Percentiles rank a stretch among this genome's conserved stretches.
Evolutionary conservation across 30 jellyfish, hydroid and myxozoan genomes (phyloP).

Genomic region (Chrysaora quinquecirrha): DNA sequence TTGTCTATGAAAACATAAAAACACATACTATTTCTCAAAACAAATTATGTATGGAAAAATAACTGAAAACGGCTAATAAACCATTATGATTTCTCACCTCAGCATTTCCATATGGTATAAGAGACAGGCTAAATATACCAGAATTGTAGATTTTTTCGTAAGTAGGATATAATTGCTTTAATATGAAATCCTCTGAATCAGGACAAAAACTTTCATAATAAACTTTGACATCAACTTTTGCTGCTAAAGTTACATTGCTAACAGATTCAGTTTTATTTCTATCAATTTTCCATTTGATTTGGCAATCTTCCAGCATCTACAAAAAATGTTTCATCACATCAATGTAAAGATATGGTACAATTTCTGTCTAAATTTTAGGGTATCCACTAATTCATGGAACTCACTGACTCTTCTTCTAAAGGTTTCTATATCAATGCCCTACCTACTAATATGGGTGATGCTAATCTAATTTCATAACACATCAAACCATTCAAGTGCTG

Average conservation of each 20-base stretch:
- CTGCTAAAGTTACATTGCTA: slow-evolving; percentile 1
- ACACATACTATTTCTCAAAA: not conserved
- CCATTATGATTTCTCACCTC: slow-evolving; percentile 9
- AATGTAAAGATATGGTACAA: not conserved
- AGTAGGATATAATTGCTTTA: slow-evolving; percentile 46
- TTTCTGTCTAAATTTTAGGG: too few species aligned
- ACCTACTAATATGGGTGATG: not conserved
- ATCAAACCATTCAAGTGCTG: not conserved
- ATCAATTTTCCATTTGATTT: slow-evolving; percentile 5
- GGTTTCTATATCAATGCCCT: not conserved
- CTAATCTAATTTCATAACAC: not conserved
- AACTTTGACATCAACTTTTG: slow-evolving; percentile 40
- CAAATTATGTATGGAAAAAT: too few species aligned
- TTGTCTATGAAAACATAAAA: not conserved
- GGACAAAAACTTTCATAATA: slow-evolving; percentile 60
- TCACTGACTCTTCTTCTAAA: not conserved
- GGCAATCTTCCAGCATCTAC: slow-evolving; percentile 48
- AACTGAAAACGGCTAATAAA: not conserved
- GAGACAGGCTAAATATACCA: slow-evolving; percentile 12
- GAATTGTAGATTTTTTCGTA: slow-evolving; percentile 33
- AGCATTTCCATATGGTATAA: slow-evolving; percentile 71
- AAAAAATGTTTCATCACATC: too few species aligned
- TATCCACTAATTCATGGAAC: not conserved
- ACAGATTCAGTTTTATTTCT: not conserved
- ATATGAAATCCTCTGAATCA: slow-evolving; percentile 47